Base-by-base conservation (phyloP, 2,113 vertebrate species). In the Rhinolophus ferrumequinum region DNA sequence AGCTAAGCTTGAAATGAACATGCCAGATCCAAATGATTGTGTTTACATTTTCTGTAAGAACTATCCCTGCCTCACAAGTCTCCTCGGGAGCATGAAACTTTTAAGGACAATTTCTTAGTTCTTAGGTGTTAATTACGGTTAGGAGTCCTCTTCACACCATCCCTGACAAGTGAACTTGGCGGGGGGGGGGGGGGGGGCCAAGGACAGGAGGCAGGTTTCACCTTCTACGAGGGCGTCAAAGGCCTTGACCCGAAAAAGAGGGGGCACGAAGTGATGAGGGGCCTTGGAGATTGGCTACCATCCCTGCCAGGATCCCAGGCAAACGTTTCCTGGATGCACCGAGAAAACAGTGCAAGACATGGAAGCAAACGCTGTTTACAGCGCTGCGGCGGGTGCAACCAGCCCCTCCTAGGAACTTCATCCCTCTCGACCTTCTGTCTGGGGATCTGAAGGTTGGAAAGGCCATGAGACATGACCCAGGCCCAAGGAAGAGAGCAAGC, bases 41-140 rank as follows among this genome's bases (percentile, higher is more conserved):
- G 81, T 96, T 95, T 96, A 87, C 35, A 24, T 75, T 92, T 95
- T 96, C 90, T 64, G 16, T 15, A 85, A 79, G 66, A 92, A 97
- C 56, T 24, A 73, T 9, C 76, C 76, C 24, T 75, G 4, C 47
- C 66, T 54, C 58, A 28, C 33, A 30, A 64, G 86, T 35, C 87
- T 90, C 82, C 93, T 95, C 22, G 1, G 90, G 77, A 93, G 50
- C 16, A 72, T 2, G 18, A 35, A 47, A 64, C 35, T 88, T 93
- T 83, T 60, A 82, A 82, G 0, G 22, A 72, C 92, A 19, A 88
- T 87, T 73, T 85, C 66, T n/a, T 67, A 76, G 66, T 73, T 85
- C 66, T n/a, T 67, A 76, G 66, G 41, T 93, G 35, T 73, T 94
- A 80, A 93, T 86, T 77, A 90, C n/a, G 6, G 69, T 82, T 41